Evolutionary conservation across 1,140 invertebrate genomes (phyloP), one percentile per base, ranked within the genome.

Genomic region (Euschistus heros): DNA sequence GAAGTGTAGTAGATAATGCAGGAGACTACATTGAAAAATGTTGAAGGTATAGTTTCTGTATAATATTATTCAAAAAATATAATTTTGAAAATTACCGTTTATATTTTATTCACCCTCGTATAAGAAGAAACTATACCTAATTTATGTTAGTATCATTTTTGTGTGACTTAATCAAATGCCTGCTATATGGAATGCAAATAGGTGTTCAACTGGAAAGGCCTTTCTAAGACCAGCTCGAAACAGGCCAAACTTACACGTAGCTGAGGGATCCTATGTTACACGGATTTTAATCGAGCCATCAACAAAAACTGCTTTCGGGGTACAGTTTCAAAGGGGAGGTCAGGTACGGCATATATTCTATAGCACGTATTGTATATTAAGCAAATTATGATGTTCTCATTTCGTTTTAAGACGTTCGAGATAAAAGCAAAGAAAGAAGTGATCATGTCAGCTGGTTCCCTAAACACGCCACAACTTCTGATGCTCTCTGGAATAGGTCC

Each of bases 401-500:
- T 50, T 50, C n/a, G 47, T 57, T 57, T 27, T 26, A 8, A 24
- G 54, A 57, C 20, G 1, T 24, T 57, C 18, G 24, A 57, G 15
- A 24, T 26, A 57, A 74, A 72, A 33, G 81, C 81, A 2, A 77
- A 76, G 33, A 79, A 77, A 67, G 82, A 84, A 75, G 78, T 84
- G 10, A 80, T 84, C 50, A 44, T 84, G 18, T 80, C 80, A n/a
- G 81, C 80, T 4, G 82, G 82, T 24, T 75, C 80, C 10, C 77
- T 84, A 22, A 78, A 81, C 30, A 79, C 81, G 6, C 81, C 82
- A 15, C 78, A 82, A 68, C 68, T 86, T 6, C 74, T 86, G 0
- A 83, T 85, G 80, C 71, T 84, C 14, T 85, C 82, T 42, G 84
- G 84, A 7, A 81, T 92, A 70, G 90, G 89, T 3, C 86, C 86